Evolutionary conservation across 2,888 invertebrate genomes (phyloP), one percentile per base, ranked within the genome.

Genomic region (Trilocha varians): DNA sequence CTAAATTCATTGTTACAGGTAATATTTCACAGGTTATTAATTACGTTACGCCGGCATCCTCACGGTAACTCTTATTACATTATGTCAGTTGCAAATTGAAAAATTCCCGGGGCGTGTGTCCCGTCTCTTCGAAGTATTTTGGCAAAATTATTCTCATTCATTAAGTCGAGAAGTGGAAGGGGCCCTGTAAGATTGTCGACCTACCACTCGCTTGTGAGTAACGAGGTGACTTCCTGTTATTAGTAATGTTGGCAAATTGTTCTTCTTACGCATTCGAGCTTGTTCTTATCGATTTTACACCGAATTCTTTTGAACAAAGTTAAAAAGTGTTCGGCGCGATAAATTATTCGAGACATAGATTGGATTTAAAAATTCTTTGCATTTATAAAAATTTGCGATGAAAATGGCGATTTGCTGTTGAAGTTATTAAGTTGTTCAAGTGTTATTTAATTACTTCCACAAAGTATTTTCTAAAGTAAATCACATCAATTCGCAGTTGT

Each of bases 61-160:
- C 70, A 73, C 78, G 71, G 77, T 83, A 83, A 84, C 78, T 83
- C 83, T 85, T 83, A 85, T 84, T 78, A 83, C 79, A 82, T 83
- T 82, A 84, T 80, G 80, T 84, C 80, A 82, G 84, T 79, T 78
- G 80, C 80, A 83, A 85, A 84, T 85, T 85, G 83, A 84, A 85
- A 85, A 85, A 85, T 85, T 84, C 83, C 82, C 80, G 76, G 71
- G 74, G 82, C 79, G 80, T 83, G 78, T 83, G 83, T 84, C 82
- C 80, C 85, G 78, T 74, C 78, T 75, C 79, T 72, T 68, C 75
- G 70, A 82, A 83, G 83, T 82, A 82, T 84, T 84, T 84, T 83
- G 83, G 73, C 79, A 78, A 79, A 84, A 83, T 84, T 83, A 84
- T 83, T 79, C 80, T 79, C 83, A 79, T 83, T 85, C 83, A 83